phyloP scores from a whole-genome alignment of 2,888 invertebrate genomes.

The Calameuta filiformis region DNA sequence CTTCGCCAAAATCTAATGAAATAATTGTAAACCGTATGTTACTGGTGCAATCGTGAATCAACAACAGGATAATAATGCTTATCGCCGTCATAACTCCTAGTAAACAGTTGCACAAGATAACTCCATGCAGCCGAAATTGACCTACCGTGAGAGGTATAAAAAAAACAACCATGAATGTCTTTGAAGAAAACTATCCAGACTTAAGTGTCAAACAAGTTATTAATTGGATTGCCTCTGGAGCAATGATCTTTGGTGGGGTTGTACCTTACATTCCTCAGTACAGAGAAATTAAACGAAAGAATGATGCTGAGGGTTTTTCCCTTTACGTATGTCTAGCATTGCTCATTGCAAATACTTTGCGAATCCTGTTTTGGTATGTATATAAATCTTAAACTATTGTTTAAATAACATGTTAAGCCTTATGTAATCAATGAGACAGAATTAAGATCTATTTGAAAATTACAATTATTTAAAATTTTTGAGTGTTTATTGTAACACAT shows the following conservation, averaged over 20 bases:
- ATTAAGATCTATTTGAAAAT: constrained; percentile 1
- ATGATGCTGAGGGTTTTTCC: constrained; percentile 97
- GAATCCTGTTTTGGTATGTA: constrained; percentile 97
- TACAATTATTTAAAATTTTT: background rate
- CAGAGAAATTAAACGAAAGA: constrained; percentile 87
- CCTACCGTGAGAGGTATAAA: background rate
- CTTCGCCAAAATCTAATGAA: background rate
- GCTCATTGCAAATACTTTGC: constrained; percentile 93
- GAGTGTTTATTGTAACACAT: constrained; percentile 2
- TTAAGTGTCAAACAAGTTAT: constrained; percentile 81
- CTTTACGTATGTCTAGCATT: constrained; percentile 95
- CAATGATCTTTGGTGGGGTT: constrained; percentile 95
- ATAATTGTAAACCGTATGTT: background rate
- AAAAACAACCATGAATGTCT: background rate
- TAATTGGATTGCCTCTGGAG: constrained; percentile 83
- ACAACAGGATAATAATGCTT: background rate
- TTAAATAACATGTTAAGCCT: background rate
- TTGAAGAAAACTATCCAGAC: constrained; percentile 61
- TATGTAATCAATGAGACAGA: background rate
- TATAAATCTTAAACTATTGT: background rate
- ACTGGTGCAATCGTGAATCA: background rate
- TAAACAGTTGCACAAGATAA: background rate
- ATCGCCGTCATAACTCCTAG: background rate
- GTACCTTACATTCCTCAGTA: constrained; percentile 98
- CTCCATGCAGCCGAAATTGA: background rate